Evolutionary conservation across 2,113 vertebrate species (phyloP), one percentile per base, ranked within the genome.

Genomic region (Sander vitreus): DNA sequence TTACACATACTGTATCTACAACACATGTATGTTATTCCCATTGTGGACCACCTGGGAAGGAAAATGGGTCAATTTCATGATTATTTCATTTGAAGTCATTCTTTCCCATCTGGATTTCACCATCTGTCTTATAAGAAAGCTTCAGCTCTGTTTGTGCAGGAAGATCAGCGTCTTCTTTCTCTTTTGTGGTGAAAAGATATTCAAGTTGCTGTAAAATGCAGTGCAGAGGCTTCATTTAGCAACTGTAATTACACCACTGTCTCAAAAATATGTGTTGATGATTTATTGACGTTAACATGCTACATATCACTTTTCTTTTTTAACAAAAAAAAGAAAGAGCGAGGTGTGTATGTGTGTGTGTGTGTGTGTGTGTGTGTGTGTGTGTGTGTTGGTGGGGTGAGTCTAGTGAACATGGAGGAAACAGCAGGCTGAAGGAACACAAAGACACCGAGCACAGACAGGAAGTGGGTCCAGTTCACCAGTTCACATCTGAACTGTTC

Each of bases 401-500:
- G 48, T 77, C 27, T 43, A 60, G 80, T 45, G 78, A 91, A 85
- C 62, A 51, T 33, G 73, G 80, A 92, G 93, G 91, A 94, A 95
- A 85, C 84, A 81, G 81, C 76, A 77, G 74, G 70, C 85, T 87
- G 73, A 75, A 85, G 82, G 36, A 72, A 83, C 81, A 92, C 90
- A 89, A 91, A 93, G 88, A 76, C 73, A 85, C 68, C 33, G 68
- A 90, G 89, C 76, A 69, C 58, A 85, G 88, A 87, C 90, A 92
- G 94, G 94, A 95, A 95, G 91, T 79, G 72, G 78, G 90, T 91
- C 88, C 92, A 93, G 88, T 92, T 88, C 92, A 93, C 83, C 81
- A 91, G 87, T 89, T 84, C 93, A 94, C 88, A 93, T 94, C 88
- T 93, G 86, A 94, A 94, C 80, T 89, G 90, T 92, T 92, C 90